Conservation (phyloP, 2,797 vertebrate species). For the Myotis myotis region DNA sequence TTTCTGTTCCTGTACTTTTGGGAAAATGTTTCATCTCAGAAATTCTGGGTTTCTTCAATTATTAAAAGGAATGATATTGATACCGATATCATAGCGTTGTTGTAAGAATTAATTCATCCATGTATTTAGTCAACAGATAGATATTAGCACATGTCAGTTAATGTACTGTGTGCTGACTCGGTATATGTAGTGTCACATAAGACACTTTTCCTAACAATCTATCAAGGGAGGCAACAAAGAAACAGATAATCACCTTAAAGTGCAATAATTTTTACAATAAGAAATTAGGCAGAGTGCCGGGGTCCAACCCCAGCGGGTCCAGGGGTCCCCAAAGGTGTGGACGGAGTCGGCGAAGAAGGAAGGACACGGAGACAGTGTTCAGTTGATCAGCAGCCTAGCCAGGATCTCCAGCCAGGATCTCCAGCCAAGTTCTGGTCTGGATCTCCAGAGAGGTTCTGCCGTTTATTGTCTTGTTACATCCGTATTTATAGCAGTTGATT, state of each 20-base stretch:
- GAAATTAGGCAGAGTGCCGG: neutral
- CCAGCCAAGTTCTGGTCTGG: no score
- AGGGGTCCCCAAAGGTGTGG: no score
- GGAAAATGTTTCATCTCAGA: neutral
- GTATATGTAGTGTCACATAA: neutral
- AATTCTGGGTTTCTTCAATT: conserved; percentile 32
- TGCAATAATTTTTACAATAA: neutral
- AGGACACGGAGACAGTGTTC: no score
- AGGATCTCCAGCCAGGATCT: no score
- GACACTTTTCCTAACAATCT: neutral
- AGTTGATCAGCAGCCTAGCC: no score
- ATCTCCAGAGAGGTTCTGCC: no score
- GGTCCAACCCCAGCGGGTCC: no score
- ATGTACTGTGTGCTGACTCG: neutral
- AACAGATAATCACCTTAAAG: neutral
- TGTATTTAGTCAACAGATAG: neutral
- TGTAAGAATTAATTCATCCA: neutral
- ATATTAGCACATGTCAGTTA: neutral
- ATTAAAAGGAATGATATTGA: neutral
- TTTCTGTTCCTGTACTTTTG: neutral
- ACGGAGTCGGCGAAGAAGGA: no score
- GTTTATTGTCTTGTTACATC: no score
- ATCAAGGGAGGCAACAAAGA: neutral
- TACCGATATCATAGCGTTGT: neutral
- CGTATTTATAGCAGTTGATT: no score